Percentiles rank a stretch among this genome's conserved stretches.
Conservation (phyloP, 1,140 invertebrate species). For the Samia ricini region DNA sequence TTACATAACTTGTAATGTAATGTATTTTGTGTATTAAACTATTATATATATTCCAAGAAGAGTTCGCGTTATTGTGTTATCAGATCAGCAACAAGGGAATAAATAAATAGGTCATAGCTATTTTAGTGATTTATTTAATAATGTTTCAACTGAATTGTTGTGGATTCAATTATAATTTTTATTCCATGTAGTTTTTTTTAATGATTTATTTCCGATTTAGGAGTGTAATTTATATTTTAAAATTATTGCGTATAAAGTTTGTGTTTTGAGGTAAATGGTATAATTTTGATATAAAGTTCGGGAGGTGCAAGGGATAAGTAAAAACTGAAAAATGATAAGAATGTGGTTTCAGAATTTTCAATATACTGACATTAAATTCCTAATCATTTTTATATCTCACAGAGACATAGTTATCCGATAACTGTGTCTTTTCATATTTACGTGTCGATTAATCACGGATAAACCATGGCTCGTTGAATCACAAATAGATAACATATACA, state of each 20-base stretch:
- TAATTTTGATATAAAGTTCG: background rate
- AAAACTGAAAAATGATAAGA: too few species aligned
- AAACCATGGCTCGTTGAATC: too few species aligned
- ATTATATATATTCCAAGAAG: background rate
- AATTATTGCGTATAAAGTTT: background rate
- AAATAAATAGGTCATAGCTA: constrained; percentile 71
- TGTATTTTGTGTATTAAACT: background rate
- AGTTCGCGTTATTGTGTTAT: constrained; percentile 42
- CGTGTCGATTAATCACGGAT: too few species aligned
- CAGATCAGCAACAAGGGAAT: constrained; percentile 50
- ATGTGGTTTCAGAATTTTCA: background rate
- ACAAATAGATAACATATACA: too few species aligned
- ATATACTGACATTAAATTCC: background rate
- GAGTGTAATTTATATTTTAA: background rate
- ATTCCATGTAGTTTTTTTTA: background rate
- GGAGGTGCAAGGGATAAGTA: too few species aligned
- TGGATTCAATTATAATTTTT: background rate
- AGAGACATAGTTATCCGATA: background rate
- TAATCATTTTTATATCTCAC: constrained; percentile 3
- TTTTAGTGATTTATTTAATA: constrained; percentile 52
- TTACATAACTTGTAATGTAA: too few species aligned
- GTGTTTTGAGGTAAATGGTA: background rate
- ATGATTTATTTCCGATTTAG: background rate
- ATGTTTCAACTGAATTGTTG: constrained; percentile 37
- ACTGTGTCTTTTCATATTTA: background rate